A percentile compares a stretch with the other conserved stretches of the same genome.
These are phyloP conservation scores for Cyprinodon variegatus DNA, from an alignment of 2,113 vertebrate genomes.

Conservation along the genomic window DNA sequence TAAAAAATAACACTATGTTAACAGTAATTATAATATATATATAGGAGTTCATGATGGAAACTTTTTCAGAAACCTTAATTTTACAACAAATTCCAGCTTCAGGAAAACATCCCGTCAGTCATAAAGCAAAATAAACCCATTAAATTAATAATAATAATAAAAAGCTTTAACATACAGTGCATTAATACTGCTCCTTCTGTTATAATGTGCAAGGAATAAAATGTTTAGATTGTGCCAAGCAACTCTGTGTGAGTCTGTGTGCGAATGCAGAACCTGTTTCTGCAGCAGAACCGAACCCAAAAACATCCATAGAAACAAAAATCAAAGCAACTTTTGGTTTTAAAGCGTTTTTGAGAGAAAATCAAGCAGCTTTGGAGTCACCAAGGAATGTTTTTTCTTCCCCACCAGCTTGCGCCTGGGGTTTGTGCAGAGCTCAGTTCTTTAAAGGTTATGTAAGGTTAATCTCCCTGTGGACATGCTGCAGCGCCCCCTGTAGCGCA, in stretches of 20 bases:
- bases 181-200: constrained; percentile 45
- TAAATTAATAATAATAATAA: constrained; percentile 33
- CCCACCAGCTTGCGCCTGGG: constrained; percentile 9
- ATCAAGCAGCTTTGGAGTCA: constrained; percentile 32
- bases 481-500: constrained; percentile 37
- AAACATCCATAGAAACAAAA: background rate
- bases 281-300: background rate
- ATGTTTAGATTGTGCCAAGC: constrained; percentile 6
- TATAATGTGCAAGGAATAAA: constrained; percentile 53
- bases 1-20: background rate
- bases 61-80: constrained; percentile 3
- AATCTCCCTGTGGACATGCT: constrained; percentile 26
- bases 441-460: background rate
- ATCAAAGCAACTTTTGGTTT: constrained; percentile 49
- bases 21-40: too few species aligned
- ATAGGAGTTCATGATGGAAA: constrained; percentile 32
- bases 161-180: constrained; percentile 30
- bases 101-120: background rate
- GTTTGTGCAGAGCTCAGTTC: background rate
- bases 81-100: background rate
- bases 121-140: constrained; percentile 30
- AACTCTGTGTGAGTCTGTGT: constrained; percentile 19
- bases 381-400: background rate
- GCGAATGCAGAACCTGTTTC: background rate
- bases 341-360: constrained; percentile 29